Conservation (phyloP, 2,888 invertebrate genomes). For the Lycia hirtaria region DNA sequence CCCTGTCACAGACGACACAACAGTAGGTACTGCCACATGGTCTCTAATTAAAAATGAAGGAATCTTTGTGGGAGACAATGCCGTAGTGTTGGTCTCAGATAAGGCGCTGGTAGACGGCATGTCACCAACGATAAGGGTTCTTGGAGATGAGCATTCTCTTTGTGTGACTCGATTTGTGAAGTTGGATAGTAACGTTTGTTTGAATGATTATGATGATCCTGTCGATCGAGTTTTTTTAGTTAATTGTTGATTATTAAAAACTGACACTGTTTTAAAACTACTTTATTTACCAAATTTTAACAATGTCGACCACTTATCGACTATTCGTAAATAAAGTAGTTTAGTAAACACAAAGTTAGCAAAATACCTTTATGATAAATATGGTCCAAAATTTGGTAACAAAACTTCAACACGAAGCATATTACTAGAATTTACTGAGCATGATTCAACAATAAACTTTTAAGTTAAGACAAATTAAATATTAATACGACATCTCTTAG, state of each 20-base stretch:
- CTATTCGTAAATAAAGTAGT: no score
- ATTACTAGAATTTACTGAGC: no score
- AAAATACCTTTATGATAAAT: no score
- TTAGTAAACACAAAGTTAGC: no score
- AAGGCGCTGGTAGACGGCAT: slow-evolving; percentile 72
- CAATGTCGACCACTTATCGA: no score
- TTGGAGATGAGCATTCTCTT: slow-evolving; percentile 41
- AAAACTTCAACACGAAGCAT: no score
- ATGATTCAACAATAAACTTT: no score
- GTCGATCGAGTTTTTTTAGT: neutral
- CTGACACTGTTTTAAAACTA: neutral
- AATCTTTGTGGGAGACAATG: slow-evolving; percentile 59
- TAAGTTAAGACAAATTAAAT: no score
- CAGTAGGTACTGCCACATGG: slow-evolving; percentile 43
- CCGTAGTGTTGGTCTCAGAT: slow-evolving; percentile 57
- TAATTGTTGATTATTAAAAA: neutral
- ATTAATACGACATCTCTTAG: no score
- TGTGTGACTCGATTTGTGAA: slow-evolving; percentile 30
- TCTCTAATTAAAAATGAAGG: slow-evolving; percentile 66
- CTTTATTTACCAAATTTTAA: no score
- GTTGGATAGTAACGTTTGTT: slow-evolving; percentile 12
- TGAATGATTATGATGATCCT: slow-evolving; percentile 6
- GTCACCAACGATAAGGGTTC: slow-evolving; percentile 73
- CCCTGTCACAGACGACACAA: slow-evolving; percentile 40
- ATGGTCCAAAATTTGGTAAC: no score